Conservation (phyloP, 2,888 invertebrate genomes). For the Epistrophe grossulariae region DNA sequence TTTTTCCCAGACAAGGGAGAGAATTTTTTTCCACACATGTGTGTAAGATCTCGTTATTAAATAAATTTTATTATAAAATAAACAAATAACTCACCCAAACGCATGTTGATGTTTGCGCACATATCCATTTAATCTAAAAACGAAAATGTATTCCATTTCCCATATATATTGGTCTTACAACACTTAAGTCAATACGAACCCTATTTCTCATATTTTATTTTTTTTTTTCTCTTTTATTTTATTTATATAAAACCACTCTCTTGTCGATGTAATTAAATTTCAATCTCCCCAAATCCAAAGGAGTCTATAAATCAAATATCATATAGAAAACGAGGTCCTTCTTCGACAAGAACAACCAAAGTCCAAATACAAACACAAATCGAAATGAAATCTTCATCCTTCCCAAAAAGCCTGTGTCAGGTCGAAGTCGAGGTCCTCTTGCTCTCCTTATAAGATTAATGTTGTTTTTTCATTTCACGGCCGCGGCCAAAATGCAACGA, state of each 20-base stretch:
- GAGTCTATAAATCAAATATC: slow-evolving; percentile 67
- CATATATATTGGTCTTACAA: background rate
- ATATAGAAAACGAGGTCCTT: slow-evolving; percentile 14
- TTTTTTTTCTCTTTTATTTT: slow-evolving; percentile 23
- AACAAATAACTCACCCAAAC: slow-evolving; percentile 6
- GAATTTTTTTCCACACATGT: background rate
- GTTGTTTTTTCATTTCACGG: slow-evolving; percentile 58
- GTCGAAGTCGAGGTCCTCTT: background rate
- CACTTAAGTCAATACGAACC: slow-evolving; percentile 10
- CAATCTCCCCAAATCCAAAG: slow-evolving; percentile 35
- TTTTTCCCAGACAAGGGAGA: background rate
- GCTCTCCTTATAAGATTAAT: slow-evolving; percentile 29
- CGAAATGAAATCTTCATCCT: slow-evolving; percentile 52
- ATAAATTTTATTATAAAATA: background rate
- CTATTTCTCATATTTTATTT: slow-evolving; percentile 9
- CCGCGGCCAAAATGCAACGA: slow-evolving; percentile 57
- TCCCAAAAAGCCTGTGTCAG: background rate
- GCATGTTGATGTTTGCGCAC: background rate
- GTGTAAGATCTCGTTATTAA: background rate
- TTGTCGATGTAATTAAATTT: slow-evolving; percentile 69
- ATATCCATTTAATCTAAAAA: slow-evolving; percentile 12
- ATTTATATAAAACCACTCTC: slow-evolving; percentile 48
- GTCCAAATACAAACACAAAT: slow-evolving; percentile 23
- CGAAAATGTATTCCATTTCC: background rate
- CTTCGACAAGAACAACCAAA: slow-evolving; percentile 28